These are phyloP conservation scores for Acleris literana DNA, from an alignment of 2,888 invertebrate genomes.

Conservation along the genomic window DNA sequence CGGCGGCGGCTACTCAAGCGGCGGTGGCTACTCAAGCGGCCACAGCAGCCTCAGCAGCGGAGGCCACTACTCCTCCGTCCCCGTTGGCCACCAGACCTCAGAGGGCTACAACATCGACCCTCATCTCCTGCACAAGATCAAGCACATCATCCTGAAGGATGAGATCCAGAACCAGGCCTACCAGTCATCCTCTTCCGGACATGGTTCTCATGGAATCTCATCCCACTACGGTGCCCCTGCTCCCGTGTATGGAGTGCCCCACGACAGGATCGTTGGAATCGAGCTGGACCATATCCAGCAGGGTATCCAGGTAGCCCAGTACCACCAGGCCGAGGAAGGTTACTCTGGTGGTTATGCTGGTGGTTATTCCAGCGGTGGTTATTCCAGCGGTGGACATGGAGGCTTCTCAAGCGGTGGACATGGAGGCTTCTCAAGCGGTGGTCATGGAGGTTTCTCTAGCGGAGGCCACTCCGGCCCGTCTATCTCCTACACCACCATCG, in stretches of 20 bases:
- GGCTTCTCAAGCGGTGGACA: conserved; percentile 40
- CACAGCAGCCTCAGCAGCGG: conserved; percentile 83
- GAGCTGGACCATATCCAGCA: conserved; percentile 93
- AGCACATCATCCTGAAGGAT: conserved; percentile 92
- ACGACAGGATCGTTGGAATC: conserved; percentile 89
- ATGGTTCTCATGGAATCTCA: conserved; percentile 79
- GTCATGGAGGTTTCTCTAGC: conserved; percentile 38
- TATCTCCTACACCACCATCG: conserved; percentile 68
- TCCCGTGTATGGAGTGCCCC: conserved; percentile 87
- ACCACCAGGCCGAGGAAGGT: conserved; percentile 88
- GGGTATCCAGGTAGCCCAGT: conserved; percentile 94
- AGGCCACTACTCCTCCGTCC: conserved; percentile 89
- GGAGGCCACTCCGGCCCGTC: conserved; percentile 56
- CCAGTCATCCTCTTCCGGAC: conserved; percentile 79
- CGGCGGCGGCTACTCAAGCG: conserved; percentile 85
- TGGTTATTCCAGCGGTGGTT: conserved; percentile 55
- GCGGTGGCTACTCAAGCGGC: conserved; percentile 51
- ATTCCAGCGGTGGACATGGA: conserved; percentile 53
- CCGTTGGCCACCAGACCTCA: conserved; percentile 89
- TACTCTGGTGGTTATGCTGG: conserved; percentile 65
- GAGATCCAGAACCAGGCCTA: conserved; percentile 85
- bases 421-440: conserved; percentile 38
- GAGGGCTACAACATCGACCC: conserved; percentile 93
- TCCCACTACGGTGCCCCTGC: conserved; percentile 88
- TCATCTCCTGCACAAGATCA: conserved; percentile 91